Percentiles rank a stretch among this genome's conserved stretches.
Evolutionary conservation across 2,888 invertebrate genomes (phyloP).

Genomic region (Platycheirus rosarum): DNA sequence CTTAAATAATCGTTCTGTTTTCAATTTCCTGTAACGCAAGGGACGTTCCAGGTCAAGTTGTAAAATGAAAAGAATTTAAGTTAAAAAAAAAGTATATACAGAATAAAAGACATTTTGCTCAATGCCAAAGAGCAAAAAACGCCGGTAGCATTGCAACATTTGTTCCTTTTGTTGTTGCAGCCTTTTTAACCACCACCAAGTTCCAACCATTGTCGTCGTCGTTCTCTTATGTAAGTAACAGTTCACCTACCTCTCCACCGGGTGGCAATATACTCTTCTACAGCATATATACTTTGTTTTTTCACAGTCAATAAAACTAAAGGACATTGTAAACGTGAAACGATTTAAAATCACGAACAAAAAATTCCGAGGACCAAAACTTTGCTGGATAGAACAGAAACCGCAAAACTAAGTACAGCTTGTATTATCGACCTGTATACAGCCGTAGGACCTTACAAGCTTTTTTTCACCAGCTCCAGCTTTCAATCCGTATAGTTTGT

Average conservation of each 20-base stretch:
- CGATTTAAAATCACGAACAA: conserved; percentile 53
- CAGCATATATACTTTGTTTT: conserved; percentile 71
- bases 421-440: conserved; percentile 42
- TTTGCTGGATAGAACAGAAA: conserved; percentile 21
- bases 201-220: conserved; percentile 27
- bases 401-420: conserved; percentile 35
- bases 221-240: conserved; percentile 57
- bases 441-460: conserved; percentile 56
- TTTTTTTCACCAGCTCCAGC: conserved; percentile 17
- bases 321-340: conserved; percentile 71
- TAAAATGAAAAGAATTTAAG: conserved; percentile 32
- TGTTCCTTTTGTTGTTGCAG: neutral
- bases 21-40: conserved; percentile 53
- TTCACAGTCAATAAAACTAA: conserved; percentile 74
- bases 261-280: conserved; percentile 55
- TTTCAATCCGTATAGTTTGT: conserved; percentile 15
- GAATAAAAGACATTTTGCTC: conserved; percentile 27
- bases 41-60: conserved; percentile 32
- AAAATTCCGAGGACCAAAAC: conserved; percentile 2
- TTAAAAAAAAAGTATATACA: neutral
- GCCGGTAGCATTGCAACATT: conserved; percentile 51
- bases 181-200: neutral
- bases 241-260: conserved; percentile 39
- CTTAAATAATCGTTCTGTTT: conserved; percentile 43
- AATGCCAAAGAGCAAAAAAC: conserved; percentile 45